Conservation (phyloP, 2,797 vertebrate species). For the Parotocinclus haroldoi region DNA sequence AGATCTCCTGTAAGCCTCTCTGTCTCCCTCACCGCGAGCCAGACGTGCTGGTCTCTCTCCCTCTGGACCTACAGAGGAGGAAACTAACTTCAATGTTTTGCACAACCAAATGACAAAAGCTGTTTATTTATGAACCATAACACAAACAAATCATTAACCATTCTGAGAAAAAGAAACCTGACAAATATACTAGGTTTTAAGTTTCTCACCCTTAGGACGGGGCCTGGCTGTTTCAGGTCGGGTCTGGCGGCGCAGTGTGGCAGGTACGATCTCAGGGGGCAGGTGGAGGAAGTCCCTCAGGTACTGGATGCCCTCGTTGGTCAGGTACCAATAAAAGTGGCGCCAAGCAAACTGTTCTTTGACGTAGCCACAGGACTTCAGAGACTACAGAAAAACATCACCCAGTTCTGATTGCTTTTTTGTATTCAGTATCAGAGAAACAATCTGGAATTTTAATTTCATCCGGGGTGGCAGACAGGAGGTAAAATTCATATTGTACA, state of each 20-base stretch:
- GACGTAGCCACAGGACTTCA: constrained; percentile 96
- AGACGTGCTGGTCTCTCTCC: constrained; percentile 93
- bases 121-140: neutral
- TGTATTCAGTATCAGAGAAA: too few species aligned
- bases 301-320: constrained; percentile 98
- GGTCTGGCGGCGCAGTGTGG: constrained; percentile 91
- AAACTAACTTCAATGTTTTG: neutral
- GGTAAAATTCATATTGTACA: too few species aligned
- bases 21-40: constrained; percentile 91
- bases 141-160: neutral
- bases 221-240: constrained; percentile 94
- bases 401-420: neutral
- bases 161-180: too few species aligned
- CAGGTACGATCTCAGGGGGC: constrained; percentile 95
- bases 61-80: constrained; percentile 78
- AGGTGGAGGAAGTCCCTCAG: constrained; percentile 96
- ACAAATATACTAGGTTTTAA: neutral
- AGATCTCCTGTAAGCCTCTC: constrained; percentile 93
- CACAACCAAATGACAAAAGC: too few species aligned
- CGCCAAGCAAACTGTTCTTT: constrained; percentile 99
- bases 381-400: constrained; percentile 69
- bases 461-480: too few species aligned
- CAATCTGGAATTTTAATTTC: too few species aligned
- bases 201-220: constrained; percentile 85
- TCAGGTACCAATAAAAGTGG: constrained; percentile 98